Base-by-base conservation (phyloP, 2,113 vertebrate species). In the Ageneiosus marmoratus region DNA sequence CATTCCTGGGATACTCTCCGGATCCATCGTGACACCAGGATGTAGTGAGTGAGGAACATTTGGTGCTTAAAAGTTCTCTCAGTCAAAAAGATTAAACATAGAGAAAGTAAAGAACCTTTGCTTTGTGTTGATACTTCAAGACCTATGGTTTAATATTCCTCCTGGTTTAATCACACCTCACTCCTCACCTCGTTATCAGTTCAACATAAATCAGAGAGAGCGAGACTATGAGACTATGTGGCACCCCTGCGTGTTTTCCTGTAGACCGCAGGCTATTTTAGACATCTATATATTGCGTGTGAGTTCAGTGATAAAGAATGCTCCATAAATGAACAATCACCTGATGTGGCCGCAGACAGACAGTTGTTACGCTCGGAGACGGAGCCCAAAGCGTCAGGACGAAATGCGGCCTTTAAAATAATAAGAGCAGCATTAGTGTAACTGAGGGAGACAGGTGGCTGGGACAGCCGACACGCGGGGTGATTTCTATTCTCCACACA, bases 321-420 rank as follows among this genome's bases (percentile, higher is more conserved):
- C 76, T 8, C 77, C 77, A 60, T 72, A 87, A 67, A 81, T 84
- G 80, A 75, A 83, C 69, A 74, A 86, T 82, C 84, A 79, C 67
- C 84, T 83, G 80, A 86, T 70, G 85, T 41, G 37, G 55, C 48
- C 13, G 50, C 81, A 83, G 81, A 80, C 77, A 75, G 70, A 83
- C 77, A 81, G 60, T 75, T 79, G 80, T 44, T 81, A 58, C 18
- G 51, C 34, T 53, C n/a, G n/a, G 46, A 63, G 58, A 77, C 70
- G 46, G 60, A 50, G n/a, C 6, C 77, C 29, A 86, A 88, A 79
- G 69, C 82, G 83, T 85, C 44, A 79, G 62, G 80, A 79, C 75
- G 70, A 79, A 84, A 87, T 78, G 78, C 74, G 80, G 80, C 50
- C 83, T 79, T 89, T 80, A 76, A 84, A 90, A 92, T 91, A 94